A percentile compares a stretch with the other conserved stretches of the same genome.
Conservation (phyloP, 2,888 invertebrate species). For the Lepidocyrtinus sp. region DNA sequence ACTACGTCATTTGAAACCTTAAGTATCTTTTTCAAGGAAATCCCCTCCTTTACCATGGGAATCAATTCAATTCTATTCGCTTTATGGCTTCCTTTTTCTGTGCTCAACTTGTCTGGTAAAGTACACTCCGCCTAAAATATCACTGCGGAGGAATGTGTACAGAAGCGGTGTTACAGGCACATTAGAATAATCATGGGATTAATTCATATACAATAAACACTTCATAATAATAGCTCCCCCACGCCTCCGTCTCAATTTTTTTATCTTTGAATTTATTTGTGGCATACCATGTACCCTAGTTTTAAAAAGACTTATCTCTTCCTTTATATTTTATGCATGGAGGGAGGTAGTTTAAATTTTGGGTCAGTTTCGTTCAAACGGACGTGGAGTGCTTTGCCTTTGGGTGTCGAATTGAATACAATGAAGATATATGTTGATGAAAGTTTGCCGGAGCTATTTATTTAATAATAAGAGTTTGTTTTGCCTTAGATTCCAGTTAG, state of each 20-base stretch:
- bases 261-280: not conserved
- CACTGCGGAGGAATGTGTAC: not conserved
- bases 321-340: not conserved
- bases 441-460: conserved; percentile 8
- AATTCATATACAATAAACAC: conserved; percentile 61
- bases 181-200: conserved; percentile 48
- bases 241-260: conserved; percentile 32
- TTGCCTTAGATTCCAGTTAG: conserved; percentile 8
- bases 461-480: conserved; percentile 2
- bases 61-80: conserved; percentile 10
- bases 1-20: conserved; percentile 10
- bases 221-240: conserved; percentile 48
- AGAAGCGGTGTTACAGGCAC: conserved; percentile 30
- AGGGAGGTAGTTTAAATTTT: not conserved
- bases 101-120: not conserved
- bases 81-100: conserved; percentile 11
- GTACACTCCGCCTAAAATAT: not conserved
- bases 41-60: conserved; percentile 12
- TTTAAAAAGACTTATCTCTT: too few relatives aligned
- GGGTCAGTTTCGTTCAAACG: conserved; percentile 1
- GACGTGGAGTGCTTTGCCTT: too few relatives aligned
- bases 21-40: conserved; percentile 20
- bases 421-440: not conserved
- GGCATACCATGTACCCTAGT: not conserved
- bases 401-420: conserved; percentile 15